These are phyloP conservation scores for Drosophila mercatorum DNA, from an alignment of 2,888 invertebrate genomes.

Conservation along the genomic window DNA sequence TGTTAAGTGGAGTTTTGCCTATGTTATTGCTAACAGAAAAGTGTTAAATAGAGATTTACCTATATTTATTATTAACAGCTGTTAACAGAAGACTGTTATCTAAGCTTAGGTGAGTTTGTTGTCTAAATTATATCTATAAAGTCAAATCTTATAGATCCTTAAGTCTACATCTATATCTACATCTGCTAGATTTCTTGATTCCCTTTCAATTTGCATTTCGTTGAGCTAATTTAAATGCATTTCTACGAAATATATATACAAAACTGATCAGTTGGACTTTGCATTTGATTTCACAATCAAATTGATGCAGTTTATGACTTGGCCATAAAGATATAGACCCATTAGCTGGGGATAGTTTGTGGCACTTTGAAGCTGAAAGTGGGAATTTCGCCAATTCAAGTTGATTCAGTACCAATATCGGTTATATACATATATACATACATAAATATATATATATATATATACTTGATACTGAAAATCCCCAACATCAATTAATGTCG, in stretches of 20 bases:
- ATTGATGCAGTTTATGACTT: slow-evolving; percentile 9
- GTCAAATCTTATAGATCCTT: neutral
- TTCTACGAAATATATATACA: no score
- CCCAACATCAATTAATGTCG: slow-evolving; percentile 49
- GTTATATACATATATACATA: neutral
- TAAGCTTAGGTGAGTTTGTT: no score
- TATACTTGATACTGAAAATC: slow-evolving; percentile 22
- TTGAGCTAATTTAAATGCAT: slow-evolving; percentile 4
- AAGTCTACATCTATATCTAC: no score
- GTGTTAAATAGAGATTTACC: no score
- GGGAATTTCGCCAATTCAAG: neutral
- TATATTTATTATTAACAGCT: no score
- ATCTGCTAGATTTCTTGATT: neutral
- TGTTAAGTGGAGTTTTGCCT: no score
- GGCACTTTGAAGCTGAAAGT: neutral
- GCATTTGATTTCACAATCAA: slow-evolving; percentile 20
- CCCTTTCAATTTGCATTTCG: neutral
- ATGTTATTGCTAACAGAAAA: neutral
- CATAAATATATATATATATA: neutral
- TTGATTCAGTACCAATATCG: slow-evolving; percentile 11
- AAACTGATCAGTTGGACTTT: neutral
- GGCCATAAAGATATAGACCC: slow-evolving; percentile 2
- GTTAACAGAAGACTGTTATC: neutral
- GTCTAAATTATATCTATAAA: no score
- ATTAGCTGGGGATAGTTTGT: neutral